Evolutionary conservation across 2,113 vertebrate species (phyloP), one percentile per base, ranked within the genome.

Genomic region (Pogona vitticeps): DNA sequence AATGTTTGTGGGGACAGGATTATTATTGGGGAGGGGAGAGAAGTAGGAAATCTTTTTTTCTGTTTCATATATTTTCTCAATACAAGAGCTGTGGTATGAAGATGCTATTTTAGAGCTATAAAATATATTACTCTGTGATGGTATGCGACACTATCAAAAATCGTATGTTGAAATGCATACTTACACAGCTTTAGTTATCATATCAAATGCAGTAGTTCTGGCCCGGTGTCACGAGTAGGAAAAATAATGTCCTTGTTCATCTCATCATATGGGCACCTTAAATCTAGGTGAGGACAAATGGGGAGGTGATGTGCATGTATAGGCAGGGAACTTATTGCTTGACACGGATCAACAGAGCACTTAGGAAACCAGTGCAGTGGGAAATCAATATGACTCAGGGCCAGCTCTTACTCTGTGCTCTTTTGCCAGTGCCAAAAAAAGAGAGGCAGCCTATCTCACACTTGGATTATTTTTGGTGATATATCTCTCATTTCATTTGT

Each of bases 261-360:
- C 96, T 96, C 96, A 97, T 97, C 97, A 97, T 97, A 96, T 96
- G 97, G 96, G 96, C 95, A 96, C 96, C 97, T 97, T 97, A 97
- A 97, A 97, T 97, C 96, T 97, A 96, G 96, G 96, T 96, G 96
- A 97, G 97, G 96, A 97, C 96, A 97, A 97, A 97, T 95, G 96
- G 94, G 94, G 95, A 96, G 96, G 96, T 93, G 96, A 96, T 96
- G 96, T 95, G 96, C 96, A 95, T 95, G 97, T 95, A 94, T 94
- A 96, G 96, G 95, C 97, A 96, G 96, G 96, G 96, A 97, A 97
- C 97, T 97, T 97, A 97, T 97, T 97, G 96, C 96, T 96, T 96
- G 97, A 96, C 95, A 96, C 95, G 96, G 97, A 97, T 97, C 97
- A 97, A 92, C 96, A 97, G 97, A 97, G 97, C 97, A 97, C 96